Evolutionary conservation across 2,113 vertebrate species (phyloP).

Genomic region (Empidonax traillii): DNA sequence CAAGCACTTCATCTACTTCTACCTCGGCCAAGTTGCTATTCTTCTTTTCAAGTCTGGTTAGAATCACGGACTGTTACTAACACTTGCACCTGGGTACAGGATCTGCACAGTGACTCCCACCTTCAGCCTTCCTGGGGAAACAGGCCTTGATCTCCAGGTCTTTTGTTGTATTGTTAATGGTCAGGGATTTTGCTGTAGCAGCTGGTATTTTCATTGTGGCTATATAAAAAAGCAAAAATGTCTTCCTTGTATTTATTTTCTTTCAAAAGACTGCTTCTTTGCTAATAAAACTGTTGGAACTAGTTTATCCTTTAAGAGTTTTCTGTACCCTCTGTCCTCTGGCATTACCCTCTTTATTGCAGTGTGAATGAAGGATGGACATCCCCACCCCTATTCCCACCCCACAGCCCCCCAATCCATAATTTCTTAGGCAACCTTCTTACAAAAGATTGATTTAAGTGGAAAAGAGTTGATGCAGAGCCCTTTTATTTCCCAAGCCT

Average conservation of each 20-base stretch:
- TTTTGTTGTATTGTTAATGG: slow-evolving; percentile 77
- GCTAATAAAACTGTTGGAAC: slow-evolving; percentile 73
- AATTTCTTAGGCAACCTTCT: not conserved
- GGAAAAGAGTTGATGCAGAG: not conserved
- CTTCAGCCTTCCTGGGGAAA: slow-evolving; percentile 73
- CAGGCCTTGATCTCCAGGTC: slow-evolving; percentile 61
- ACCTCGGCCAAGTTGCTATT: slow-evolving; percentile 97
- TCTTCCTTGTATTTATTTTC: slow-evolving; percentile 78
- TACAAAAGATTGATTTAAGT: not conserved
- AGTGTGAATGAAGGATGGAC: not conserved
- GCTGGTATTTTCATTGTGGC: slow-evolving; percentile 70
- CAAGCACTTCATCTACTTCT: slow-evolving; percentile 99
- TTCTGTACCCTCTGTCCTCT: not conserved
- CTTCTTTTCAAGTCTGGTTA: slow-evolving; percentile 97
- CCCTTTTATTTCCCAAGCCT: slow-evolving; percentile 17
- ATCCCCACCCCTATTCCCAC: not conserved
- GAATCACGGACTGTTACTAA: slow-evolving; percentile 52
- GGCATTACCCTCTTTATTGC: not conserved
- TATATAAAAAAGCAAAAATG: slow-evolving; percentile 61
- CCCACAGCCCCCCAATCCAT: not conserved
- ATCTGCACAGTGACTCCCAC: slow-evolving; percentile 68
- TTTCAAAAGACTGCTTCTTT: slow-evolving; percentile 59
- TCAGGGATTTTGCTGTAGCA: slow-evolving; percentile 85
- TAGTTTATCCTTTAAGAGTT: slow-evolving; percentile 19
- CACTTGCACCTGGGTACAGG: slow-evolving; percentile 59